These are phyloP conservation scores for Irena cyanogastra DNA, from an alignment of 2,113 vertebrate genomes.

Conservation along the genomic window DNA sequence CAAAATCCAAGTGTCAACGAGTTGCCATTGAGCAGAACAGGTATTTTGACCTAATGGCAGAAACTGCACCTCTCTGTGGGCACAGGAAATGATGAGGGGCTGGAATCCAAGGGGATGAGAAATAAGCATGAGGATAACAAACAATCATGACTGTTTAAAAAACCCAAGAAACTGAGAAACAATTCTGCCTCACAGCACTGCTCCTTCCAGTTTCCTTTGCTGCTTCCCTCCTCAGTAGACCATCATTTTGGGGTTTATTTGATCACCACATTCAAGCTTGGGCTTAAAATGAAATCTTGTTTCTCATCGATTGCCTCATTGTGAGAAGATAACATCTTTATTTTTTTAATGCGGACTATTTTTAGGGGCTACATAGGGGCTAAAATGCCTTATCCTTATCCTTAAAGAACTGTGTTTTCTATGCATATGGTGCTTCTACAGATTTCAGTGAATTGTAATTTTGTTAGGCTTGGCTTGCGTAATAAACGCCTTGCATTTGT, in stretches of 20 bases:
- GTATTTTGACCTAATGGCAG: not conserved
- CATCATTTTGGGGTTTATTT: not conserved
- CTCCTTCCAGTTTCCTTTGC: not conserved
- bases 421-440: not conserved
- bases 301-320: not conserved
- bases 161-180: not conserved
- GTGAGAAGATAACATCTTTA: not conserved
- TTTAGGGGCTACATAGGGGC: not conserved
- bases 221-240: not conserved
- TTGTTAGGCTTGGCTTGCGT: not conserved
- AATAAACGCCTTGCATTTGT: not conserved
- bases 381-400: not conserved
- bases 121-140: not conserved
- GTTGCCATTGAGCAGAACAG: not conserved
- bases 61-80: not conserved
- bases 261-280: not conserved
- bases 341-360: not conserved
- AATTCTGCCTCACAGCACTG: not conserved
- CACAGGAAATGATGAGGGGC: not conserved
- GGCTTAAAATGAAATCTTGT: not conserved
- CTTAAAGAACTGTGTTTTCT: not conserved
- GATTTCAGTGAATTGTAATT: not conserved
- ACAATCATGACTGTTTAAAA: not conserved
- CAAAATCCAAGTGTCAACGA: not conserved
- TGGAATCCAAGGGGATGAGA: not conserved